Conservation (phyloP, 2,113 vertebrate genomes). For the Bubalus kerabau region DNA sequence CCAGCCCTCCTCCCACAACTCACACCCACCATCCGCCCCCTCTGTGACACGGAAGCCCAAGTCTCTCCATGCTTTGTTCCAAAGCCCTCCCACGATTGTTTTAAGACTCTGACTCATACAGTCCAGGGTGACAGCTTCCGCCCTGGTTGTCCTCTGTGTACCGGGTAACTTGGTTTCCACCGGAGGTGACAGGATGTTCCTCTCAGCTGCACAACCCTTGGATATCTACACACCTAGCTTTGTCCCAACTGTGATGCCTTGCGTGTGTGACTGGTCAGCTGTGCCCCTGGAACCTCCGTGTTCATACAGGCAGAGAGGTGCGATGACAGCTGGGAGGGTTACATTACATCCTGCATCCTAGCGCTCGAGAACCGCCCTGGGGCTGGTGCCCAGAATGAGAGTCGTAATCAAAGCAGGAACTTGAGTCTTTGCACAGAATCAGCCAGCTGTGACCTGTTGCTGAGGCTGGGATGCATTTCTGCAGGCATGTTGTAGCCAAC, state of each 20-base stretch:
- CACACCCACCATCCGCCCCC: background rate
- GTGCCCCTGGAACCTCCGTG: background rate
- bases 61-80: background rate
- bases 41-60: background rate
- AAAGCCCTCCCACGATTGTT: background rate
- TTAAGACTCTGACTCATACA: background rate
- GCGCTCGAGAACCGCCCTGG: background rate
- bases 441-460: background rate
- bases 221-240: background rate
- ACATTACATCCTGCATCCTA: background rate
- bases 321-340: background rate
- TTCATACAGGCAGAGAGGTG: background rate
- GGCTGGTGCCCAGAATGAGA: background rate
- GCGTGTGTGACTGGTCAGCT: background rate
- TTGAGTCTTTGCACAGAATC: background rate
- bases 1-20: accelerated
- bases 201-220: background rate
- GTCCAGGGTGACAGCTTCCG: background rate
- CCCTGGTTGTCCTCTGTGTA: background rate
- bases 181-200: accelerated
- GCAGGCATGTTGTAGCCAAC: background rate
- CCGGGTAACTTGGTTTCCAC: background rate
- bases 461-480: background rate
- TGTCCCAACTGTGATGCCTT: background rate
- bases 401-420: background rate